Evolutionary conservation across 2,113 vertebrate species (phyloP), one percentile per base, ranked within the genome.

Genomic region (Blennius ocellaris): DNA sequence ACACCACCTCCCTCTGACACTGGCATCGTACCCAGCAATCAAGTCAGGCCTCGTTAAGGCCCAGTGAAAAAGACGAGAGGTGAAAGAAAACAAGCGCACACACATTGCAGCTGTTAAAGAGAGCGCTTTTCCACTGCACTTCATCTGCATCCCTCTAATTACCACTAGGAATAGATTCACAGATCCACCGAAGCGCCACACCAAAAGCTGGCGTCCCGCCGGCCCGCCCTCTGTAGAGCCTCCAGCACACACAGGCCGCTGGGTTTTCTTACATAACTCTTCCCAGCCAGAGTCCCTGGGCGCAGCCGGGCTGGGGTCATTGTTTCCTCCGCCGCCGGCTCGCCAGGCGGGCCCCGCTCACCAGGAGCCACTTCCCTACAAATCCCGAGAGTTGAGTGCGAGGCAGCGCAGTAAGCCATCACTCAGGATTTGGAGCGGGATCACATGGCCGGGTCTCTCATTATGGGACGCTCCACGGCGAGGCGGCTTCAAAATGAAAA

Each of bases 71-170:
- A 86, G 83, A 89, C 79, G 74, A 90, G 87, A 90, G 76, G 87
- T 81, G 87, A 92, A 90, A 86, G 85, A 87, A 85, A 89, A 89
- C 86, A 86, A 87, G 83, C 81, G 82, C 87, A 89, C 82, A 87
- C 86, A 87, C 84, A 88, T 84, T 58, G 84, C 89, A 90, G 90
- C 91, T 89, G 87, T 90, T 87, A 84, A 90, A 88, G 81, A 82
- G 87, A 85, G 81, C 78, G 66, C 86, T 84, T 79, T 70, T 72
- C 90, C 81, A 68, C 89, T 85, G 83, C 75, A 90, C 83, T 89
- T 87, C 78, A 84, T 85, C 86, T 82, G 85, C 59, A 48, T 82
- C 86, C 91, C 91, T 92, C 82, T 89, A 90, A 92, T 92, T 92
- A 91, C 82, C 87, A 73, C 87, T 84, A 88, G 85, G 82, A 92